These are phyloP conservation scores for Amblyopsis hoosieri DNA, from an alignment of 2,797 vertebrate species.

Conservation along the genomic window DNA sequence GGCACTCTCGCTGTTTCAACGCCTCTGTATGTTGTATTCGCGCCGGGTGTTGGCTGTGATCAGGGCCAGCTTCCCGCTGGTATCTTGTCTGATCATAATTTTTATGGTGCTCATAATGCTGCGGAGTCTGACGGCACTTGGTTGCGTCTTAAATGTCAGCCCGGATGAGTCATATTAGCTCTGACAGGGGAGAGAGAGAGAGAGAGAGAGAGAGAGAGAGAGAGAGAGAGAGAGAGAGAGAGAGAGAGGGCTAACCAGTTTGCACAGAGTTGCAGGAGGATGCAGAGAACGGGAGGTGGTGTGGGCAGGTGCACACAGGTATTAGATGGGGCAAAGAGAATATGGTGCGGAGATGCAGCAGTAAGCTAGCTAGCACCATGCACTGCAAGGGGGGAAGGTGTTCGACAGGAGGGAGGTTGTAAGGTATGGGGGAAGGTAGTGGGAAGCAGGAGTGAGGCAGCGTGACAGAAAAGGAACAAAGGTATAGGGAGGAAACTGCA, in stretches of 20 bases:
- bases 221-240: slow-evolving; percentile 28
- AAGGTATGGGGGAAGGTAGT: slow-evolving; percentile 46
- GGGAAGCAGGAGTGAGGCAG: slow-evolving; percentile 43
- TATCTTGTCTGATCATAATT: slow-evolving; percentile 39
- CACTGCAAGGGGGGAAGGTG: slow-evolving; percentile 2
- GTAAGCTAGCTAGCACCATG: slow-evolving; percentile 1
- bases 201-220: slow-evolving; percentile 16
- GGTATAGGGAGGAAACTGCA: not conserved
- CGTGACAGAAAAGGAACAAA: slow-evolving; percentile 3
- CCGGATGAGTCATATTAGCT: slow-evolving; percentile 71
- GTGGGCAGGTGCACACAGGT: slow-evolving; percentile 38
- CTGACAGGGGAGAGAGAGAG: slow-evolving; percentile 32
- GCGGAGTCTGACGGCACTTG: slow-evolving; percentile 52
- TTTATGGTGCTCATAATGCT: slow-evolving; percentile 41
- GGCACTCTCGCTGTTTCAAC: slow-evolving; percentile 9
- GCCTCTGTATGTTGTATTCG: slow-evolving; percentile 17
- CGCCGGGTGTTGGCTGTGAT: slow-evolving; percentile 36
- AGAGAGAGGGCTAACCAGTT: slow-evolving; percentile 9
- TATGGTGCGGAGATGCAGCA: not conserved
- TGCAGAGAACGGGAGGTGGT: slow-evolving; percentile 24
- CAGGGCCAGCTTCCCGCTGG: slow-evolving; percentile 11
- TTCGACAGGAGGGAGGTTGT: slow-evolving; percentile 16
- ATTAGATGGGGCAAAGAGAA: slow-evolving; percentile 3
- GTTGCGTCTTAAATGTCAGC: slow-evolving; percentile 72
- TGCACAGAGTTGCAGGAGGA: slow-evolving; percentile 24